Conservation (phyloP, 2,888 invertebrate species). For the Mythimna ferrago region DNA sequence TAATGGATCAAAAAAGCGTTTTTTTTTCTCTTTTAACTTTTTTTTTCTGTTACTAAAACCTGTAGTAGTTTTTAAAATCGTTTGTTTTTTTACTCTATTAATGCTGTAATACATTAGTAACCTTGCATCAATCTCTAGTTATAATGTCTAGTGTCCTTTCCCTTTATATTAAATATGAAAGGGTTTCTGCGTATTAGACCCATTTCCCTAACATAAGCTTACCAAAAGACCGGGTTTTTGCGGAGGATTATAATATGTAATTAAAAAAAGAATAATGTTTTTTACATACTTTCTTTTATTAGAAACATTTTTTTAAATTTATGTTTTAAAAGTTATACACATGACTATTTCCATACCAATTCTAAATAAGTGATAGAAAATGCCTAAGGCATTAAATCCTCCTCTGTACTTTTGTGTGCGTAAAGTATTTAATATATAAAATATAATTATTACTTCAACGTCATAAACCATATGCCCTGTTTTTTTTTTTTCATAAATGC, state of each 20-base stretch:
- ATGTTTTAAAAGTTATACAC: neutral
- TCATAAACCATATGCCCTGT: too few relatives aligned
- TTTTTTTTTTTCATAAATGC: too few relatives aligned
- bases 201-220: constrained; percentile 39
- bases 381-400: too few relatives aligned
- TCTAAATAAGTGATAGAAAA: too few relatives aligned
- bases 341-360: neutral
- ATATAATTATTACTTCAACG: too few relatives aligned
- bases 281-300: neutral
- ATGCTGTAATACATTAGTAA: neutral
- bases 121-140: neutral
- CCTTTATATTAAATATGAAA: constrained; percentile 42
- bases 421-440: too few relatives aligned
- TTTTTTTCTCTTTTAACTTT: neutral
- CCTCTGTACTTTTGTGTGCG: too few relatives aligned
- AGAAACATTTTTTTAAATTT: neutral
- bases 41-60: neutral
- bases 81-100: neutral
- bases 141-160: constrained; percentile 20
- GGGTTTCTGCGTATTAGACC: constrained; percentile 30
- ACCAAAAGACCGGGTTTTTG: constrained; percentile 31
- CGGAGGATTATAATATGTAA: constrained; percentile 34
- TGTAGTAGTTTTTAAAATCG: neutral
- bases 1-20: neutral
- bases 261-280: constrained; percentile 32